Conservation (phyloP, 2,113 vertebrate genomes). For the mouse (Mus musculus) region GRCm39 chr1:82172001-82172500, state of each 20-base stretch:
- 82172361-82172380: neutral
- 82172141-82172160: neutral
- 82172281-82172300: neutral
- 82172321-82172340: neutral
- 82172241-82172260: constrained; percentile 1
- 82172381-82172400: fast-evolving
- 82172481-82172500: neutral
- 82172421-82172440: neutral
- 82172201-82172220: neutral
- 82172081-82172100: neutral
- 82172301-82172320: neutral
- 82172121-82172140: neutral
- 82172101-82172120: neutral
- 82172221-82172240: neutral
- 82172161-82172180: neutral
- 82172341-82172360: neutral
- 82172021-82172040: neutral
- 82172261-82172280: neutral
- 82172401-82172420: no score
- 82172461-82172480: neutral
- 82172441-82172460: neutral
- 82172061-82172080: neutral
- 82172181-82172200: neutral
- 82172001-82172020: neutral
- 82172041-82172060: neutral